Evolutionary conservation across 2,797 vertebrate species (phyloP), one percentile per base, ranked within the genome.

Genomic region (Microctenopoma steveboyesi): DNA sequence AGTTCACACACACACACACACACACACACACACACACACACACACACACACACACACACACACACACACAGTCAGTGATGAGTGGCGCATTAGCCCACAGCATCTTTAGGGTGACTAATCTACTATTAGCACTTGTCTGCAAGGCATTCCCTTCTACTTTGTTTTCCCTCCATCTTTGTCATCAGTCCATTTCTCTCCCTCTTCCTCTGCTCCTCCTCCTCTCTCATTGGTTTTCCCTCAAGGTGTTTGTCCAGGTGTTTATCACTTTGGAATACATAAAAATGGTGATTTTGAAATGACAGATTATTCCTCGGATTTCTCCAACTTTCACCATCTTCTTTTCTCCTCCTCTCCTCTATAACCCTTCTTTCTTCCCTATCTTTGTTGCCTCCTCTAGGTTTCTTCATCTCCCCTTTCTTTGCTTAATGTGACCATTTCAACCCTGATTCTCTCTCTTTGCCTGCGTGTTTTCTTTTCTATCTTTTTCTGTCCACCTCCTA

Each of bases 71-170:
- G 1, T 10, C 42, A 46, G 11, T 25, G 54, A 52, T 75, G 65
- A 12, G 61, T 72, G 74, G 62, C 52, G 72, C 72, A 60, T 30
- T 60, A 40, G 74, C 81, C 81, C 53, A 74, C 33, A 84, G 86
- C 85, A 77, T 79, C 71, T 78, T 74, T 25, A 74, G 73, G 79
- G 70, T 83, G 84, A 86, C 81, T 84, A 83, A 88, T 85, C 74
- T 69, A 79, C 86, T 73, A 84, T 89, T 86, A 84, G 78, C 72
- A 76, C 79, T 86, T 53, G 70, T 82, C 70, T 85, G 69, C 62
- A 70, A 64, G 78, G 45, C 69, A 63, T 42, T 74, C 62, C 53
- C 59, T 53, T 55, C 71, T 37, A 63, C 52, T 43, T 66, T 56
- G 43, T 55, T 39, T 59, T 51, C 56, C 43, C 27, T 61, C 52